These are phyloP conservation scores for Xenentodon cancila DNA, from an alignment of 2,797 vertebrate genomes.

Conservation along the genomic window DNA sequence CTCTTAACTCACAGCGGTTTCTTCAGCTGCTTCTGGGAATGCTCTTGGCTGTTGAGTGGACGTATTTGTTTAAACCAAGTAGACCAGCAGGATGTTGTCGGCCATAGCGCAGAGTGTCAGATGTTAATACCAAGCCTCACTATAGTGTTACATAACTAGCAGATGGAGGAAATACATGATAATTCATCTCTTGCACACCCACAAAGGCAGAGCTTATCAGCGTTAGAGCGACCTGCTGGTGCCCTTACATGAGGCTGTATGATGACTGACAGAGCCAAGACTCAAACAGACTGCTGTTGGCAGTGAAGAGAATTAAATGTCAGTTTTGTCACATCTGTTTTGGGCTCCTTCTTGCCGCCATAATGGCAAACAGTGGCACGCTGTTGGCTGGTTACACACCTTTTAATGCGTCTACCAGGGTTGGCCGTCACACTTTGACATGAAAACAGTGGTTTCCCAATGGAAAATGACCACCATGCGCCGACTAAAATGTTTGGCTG, in stretches of 20 bases:
- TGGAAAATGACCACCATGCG: too few relatives aligned
- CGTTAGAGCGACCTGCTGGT: constrained; percentile 13
- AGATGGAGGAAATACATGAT: constrained; percentile 35
- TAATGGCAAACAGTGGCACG: neutral
- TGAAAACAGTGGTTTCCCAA: too few relatives aligned
- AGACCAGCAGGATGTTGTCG: constrained; percentile 3
- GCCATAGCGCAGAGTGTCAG: constrained; percentile 6
- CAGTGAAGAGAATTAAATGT: constrained; percentile 26
- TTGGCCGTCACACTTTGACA: too few relatives aligned
- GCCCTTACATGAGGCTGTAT: constrained; percentile 26
- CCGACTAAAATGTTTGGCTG: too few relatives aligned
- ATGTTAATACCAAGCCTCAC: constrained; percentile 5
- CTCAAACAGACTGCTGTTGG: constrained; percentile 10
- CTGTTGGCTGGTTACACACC: too few relatives aligned
- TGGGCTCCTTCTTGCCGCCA: constrained; percentile 1
- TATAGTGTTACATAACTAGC: constrained; percentile 28
- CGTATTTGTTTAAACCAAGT: constrained; percentile 37
- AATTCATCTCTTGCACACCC: constrained; percentile 15
- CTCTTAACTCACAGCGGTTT: constrained; percentile 44
- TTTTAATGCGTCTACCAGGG: too few relatives aligned
- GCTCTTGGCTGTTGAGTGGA: constrained; percentile 19
- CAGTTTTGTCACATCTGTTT: constrained; percentile 17
- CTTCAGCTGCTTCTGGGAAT: constrained; percentile 50
- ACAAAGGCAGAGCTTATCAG: constrained; percentile 5
- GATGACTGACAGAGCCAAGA: constrained; percentile 36